Conservation (phyloP, 2,113 vertebrate genomes). For the Argyrosomus japonicus region DNA sequence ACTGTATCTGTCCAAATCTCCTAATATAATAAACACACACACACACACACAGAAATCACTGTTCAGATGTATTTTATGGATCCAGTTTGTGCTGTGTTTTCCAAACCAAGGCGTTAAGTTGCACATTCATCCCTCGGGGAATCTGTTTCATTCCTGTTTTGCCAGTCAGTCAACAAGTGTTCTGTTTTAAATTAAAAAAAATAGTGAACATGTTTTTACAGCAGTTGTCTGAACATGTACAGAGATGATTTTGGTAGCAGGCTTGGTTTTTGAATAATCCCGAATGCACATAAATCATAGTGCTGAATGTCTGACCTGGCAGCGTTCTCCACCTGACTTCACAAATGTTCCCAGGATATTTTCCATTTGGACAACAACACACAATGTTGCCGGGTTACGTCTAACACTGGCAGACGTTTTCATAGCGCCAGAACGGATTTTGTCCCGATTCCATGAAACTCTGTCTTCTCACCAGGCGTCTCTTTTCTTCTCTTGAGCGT, state of each 20-base stretch:
- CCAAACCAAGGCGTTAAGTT: neutral
- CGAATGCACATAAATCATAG: conserved; percentile 54
- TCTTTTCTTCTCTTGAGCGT: neutral
- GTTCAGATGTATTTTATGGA: neutral
- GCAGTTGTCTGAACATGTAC: conserved; percentile 18
- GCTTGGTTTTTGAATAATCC: conserved; percentile 41
- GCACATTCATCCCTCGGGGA: neutral
- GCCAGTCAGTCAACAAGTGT: neutral
- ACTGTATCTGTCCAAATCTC: neutral
- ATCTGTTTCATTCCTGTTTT: neutral
- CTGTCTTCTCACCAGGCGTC: neutral
- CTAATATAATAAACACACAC: neutral
- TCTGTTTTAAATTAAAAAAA: neutral
- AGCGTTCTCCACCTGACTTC: conserved; percentile 63
- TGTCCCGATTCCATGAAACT: conserved; percentile 29
- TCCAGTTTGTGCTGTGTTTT: neutral
- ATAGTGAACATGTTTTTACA: conserved; percentile 10
- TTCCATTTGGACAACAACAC: conserved; percentile 70
- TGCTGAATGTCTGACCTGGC: conserved; percentile 59
- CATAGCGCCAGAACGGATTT: conserved; percentile 16
- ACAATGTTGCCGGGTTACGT: conserved; percentile 55
- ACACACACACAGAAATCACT: neutral
- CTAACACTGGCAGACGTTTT: conserved; percentile 41
- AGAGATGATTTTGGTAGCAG: conserved; percentile 35
- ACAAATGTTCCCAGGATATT: conserved; percentile 64